Evolutionary conservation across 1,140 invertebrate species (phyloP), one percentile per base, ranked within the genome.

Genomic region (Semibalanus balanoides): DNA sequence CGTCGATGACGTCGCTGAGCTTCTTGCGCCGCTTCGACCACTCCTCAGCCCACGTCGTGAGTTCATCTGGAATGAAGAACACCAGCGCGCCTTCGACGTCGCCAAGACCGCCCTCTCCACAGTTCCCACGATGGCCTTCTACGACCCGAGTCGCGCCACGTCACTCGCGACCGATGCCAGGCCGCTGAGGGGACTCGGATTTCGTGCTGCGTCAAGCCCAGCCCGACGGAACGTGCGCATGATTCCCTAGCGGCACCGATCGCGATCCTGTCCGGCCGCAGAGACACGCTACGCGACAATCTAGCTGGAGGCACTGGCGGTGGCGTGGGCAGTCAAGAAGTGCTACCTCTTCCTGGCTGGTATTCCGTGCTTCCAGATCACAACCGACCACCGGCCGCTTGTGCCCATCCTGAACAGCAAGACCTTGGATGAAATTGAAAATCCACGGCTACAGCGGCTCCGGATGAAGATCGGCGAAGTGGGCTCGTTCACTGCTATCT

Each of bases 381-480:
- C 82, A 82, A 82, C 81, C 0, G 82, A 84, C 75, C 83, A 84
- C 77, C 82, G 82, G 30, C 77, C 82, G 0, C 81, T 79, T 74
- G 78, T 79, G 40, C 78, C 43, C n/a, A 79, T 83, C 51, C 76
- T 80, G 43, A 80, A 76, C 31, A 77, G 31, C 43, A 83, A 81
- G 69, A 70, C 27, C 30, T 74, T 83, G 31, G 81, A 83, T 35
- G 80, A 69, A 31, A 72, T n/a, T n/a, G n/a, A n/a, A n/a, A n/a
- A n/a, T n/a, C n/a, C n/a, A n/a, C n/a, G n/a, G n/a, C n/a, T n/a
- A 0, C 77, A 77, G 28, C 72, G 77, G 7, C 73, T 78, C 43
- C 0, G 76, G 3, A 7, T 76, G 31, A 78, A 75, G 69, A 78
- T 77, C 31, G 69, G 27, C 7, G 35, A 31, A 30, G 31, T 25